Evolutionary conservation across 1,140 invertebrate species (phyloP), one percentile per base, ranked within the genome.

Genomic region (Drosophila sp.): DNA sequence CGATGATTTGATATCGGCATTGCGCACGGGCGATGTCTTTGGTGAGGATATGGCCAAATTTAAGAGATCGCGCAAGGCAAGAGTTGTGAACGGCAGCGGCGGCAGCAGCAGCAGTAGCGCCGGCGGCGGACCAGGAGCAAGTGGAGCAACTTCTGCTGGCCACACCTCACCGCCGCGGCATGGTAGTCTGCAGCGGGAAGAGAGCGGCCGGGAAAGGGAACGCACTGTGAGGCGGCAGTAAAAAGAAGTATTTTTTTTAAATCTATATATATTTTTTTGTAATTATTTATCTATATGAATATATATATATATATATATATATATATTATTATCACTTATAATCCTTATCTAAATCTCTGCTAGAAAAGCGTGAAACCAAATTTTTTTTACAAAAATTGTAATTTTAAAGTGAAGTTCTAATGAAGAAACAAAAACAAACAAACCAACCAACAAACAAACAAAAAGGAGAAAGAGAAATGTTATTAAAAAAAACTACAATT

Each of bases 1-100:
- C 93, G 98, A 99, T 91, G 98, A 99, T 92, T 93, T 99, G 33
- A 99, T 99, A 83, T 99, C 97, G 2, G 98, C 98, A 0, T 92
- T 99, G 17, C 93, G 98, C 81, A 99, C 98, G 1, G 98, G 98
- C 0, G 98, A 99, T 91, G 98, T 99, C 0, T 99, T 99, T 91
- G 98, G 98, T 0, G 98, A 99, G 91, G 98, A 99, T 91, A 97
- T 99, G 72, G 97, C 97, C 32, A 98, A 97, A 90, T 96, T 97
- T 85, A 97, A 97, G 79, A 92, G 97, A 29, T 96, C 95, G n/a
- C 94, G 95, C 69, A 95, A 95, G 76, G 87, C 91, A 5, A 84
- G 91, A 7, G 76, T 90, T 0, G 93, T 94, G 10, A 93, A 93
- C 1, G 94, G 93, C 58, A 93, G 93, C 41, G 25, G 74, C 10